Conservation (phyloP, 2,113 vertebrate genomes). For the Dissostichus mawsoni region DNA sequence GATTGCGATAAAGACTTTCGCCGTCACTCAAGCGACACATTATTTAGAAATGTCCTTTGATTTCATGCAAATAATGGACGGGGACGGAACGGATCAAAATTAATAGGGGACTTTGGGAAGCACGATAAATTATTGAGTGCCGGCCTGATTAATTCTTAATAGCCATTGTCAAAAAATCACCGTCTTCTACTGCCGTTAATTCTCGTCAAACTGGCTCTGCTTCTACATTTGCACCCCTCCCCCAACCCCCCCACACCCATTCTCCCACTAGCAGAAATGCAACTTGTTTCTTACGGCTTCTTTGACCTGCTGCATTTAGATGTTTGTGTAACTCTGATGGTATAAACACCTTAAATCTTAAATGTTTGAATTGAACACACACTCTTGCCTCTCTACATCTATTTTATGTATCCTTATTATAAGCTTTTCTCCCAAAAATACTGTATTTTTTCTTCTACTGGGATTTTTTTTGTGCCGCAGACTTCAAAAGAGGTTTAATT, state of each 20-base stretch:
- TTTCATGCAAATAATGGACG: constrained; percentile 83
- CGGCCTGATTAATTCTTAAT: constrained; percentile 85
- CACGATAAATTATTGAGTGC: constrained; percentile 82
- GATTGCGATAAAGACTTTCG: constrained; percentile 13
- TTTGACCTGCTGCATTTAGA: background rate
- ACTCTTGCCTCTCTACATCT: background rate
- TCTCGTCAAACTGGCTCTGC: constrained; percentile 70
- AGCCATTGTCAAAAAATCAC: constrained; percentile 84
- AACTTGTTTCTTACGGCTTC: constrained; percentile 11
- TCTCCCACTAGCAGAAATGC: background rate
- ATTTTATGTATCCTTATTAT: background rate
- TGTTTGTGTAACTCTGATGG: constrained; percentile 1
- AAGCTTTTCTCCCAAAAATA: background rate
- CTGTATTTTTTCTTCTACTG: constrained; percentile 10
- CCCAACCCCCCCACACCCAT: too few species aligned
- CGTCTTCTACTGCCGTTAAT: constrained; percentile 76
- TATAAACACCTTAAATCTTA: background rate
- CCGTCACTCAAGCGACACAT: constrained; percentile 67
- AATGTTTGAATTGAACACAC: background rate
- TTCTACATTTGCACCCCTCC: background rate
- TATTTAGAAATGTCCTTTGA: constrained; percentile 79
- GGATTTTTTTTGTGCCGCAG: background rate
- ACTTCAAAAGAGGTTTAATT: constrained; percentile 31
- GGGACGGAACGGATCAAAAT: constrained; percentile 82
- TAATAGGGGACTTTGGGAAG: constrained; percentile 83